Percentiles rank a stretch among this genome's conserved stretches.
Evolutionary conservation across 2,797 vertebrate genomes (phyloP).

Genomic region (Anguilla pacifica): DNA sequence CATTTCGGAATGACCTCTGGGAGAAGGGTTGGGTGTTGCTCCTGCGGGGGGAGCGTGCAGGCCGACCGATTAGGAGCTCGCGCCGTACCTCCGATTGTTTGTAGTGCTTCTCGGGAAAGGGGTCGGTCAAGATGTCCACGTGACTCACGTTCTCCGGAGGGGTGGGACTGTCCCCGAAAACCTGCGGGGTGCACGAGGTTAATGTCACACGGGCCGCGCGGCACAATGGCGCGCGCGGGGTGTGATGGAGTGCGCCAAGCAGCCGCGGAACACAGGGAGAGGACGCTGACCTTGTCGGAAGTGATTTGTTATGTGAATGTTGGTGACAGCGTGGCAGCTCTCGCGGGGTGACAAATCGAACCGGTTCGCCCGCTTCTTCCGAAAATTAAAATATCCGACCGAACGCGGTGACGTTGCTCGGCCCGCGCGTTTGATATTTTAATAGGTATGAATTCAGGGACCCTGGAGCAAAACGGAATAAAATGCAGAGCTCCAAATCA

Average conservation of each 20-base stretch:
- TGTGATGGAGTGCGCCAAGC: background rate
- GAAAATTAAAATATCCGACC: background rate
- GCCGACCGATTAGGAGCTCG: background rate
- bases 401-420: background rate
- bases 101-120: constrained; percentile 77
- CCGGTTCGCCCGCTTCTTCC: background rate
- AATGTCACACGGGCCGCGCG: background rate
- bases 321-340: background rate
- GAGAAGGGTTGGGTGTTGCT: background rate
- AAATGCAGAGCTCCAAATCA: background rate
- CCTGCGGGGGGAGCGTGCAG: background rate
- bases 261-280: background rate
- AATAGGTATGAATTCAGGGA: background rate
- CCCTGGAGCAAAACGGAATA: background rate
- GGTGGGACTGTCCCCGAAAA: constrained; percentile 74
- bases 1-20: background rate
- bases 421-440: background rate
- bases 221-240: background rate
- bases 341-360: constrained; percentile 3
- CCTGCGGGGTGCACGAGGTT: constrained; percentile 56
- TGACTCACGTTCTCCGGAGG: constrained; percentile 68
- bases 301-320: background rate
- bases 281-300: background rate
- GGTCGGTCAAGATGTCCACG: constrained; percentile 78
- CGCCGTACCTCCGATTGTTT: constrained; percentile 70